These are phyloP conservation scores for Axinella damicornis DNA, from an alignment of 37 sponge, comb jelly and placozoan genomes.

Conservation along the genomic window DNA sequence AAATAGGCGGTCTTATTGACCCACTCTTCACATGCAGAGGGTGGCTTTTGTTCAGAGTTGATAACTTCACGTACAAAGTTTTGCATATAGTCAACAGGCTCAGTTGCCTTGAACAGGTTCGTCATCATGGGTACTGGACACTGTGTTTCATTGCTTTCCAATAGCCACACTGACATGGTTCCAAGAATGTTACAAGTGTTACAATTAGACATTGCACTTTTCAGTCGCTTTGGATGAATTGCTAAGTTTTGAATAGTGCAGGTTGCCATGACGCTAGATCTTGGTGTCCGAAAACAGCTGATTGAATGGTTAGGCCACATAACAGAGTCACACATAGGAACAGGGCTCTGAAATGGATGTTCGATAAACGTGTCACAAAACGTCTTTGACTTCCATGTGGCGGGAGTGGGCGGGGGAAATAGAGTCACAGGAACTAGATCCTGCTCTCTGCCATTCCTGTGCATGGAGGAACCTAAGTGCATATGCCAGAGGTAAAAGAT, in stretches of 20 bases:
- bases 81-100: slow-evolving; percentile 50
- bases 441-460: too few relatives aligned
- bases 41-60: background rate
- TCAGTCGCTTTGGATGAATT: slow-evolving; percentile 3
- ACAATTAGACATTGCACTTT: background rate
- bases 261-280: slow-evolving; percentile 37
- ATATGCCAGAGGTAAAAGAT: too few relatives aligned
- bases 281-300: slow-evolving; percentile 41
- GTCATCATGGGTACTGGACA: slow-evolving; percentile 5
- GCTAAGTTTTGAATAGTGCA: slow-evolving; percentile 45
- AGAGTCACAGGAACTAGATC: too few relatives aligned
- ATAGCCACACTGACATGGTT: background rate
- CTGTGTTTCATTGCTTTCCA: background rate
- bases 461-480: too few relatives aligned
- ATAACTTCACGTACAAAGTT: background rate
- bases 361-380: slow-evolving; percentile 71
- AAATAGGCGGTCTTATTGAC: slow-evolving; percentile 51
- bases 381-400: slow-evolving; percentile 42
- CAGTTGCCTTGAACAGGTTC: background rate
- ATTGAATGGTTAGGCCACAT: background rate
- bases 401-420: background rate
- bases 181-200: background rate
- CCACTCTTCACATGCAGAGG: slow-evolving; percentile 50
- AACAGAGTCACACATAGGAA: slow-evolving; percentile 38
- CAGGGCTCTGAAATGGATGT: slow-evolving; percentile 27